Base-by-base conservation (phyloP, 2,797 vertebrate species). In the Babyrousa celebensis region DNA sequence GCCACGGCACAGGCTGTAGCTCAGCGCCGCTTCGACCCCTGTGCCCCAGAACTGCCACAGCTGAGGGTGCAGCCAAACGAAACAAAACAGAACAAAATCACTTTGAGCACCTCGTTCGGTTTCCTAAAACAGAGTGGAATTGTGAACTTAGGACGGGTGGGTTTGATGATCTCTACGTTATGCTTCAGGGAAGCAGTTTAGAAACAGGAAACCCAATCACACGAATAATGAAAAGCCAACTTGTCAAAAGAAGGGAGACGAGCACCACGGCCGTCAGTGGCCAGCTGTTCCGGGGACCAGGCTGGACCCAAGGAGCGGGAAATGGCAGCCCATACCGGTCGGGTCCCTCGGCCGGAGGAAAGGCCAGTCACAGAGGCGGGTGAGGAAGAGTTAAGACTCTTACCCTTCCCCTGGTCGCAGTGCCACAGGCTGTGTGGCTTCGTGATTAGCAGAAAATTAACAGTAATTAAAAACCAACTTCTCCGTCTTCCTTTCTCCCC, bases 391-490 rank as follows among this genome's bases (percentile, higher is more conserved):
- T 36, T n/a, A 40, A 82, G 58, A 75, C 9, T 12, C 40, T 43
- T 36, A 20, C 12, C 14, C 27, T 89, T 86, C 79, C 80, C 43
- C 25, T 27, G 43, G n/a, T 36, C 23, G 62, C 65, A 94, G 88
- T 48, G 71, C 29, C 16, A 62, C 5, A 9, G 52, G 65, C 40
- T 25, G 23, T 27, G 67, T 80, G 58, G n/a, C 10, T 92, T 68
- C 85, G 12, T 40, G 72, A 89, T 89, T 63, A 94, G 86, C 40
- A 92, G 68, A 63, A 93, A 94, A 91, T 36, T 27, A 48, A 21
- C 27, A 5, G 21, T 20, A 56, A 71, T 56, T 75, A 60, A 58
- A 89, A 84, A 71, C 43, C 90, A 60, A 89, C 48, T 78, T 72
- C 29, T 63, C 20, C n/a, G 80, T 68, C 62, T 87, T 87, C 71